These are phyloP conservation scores for Lamprologus speciosus DNA, from an alignment of 2,113 vertebrate species.

Conservation along the genomic window DNA sequence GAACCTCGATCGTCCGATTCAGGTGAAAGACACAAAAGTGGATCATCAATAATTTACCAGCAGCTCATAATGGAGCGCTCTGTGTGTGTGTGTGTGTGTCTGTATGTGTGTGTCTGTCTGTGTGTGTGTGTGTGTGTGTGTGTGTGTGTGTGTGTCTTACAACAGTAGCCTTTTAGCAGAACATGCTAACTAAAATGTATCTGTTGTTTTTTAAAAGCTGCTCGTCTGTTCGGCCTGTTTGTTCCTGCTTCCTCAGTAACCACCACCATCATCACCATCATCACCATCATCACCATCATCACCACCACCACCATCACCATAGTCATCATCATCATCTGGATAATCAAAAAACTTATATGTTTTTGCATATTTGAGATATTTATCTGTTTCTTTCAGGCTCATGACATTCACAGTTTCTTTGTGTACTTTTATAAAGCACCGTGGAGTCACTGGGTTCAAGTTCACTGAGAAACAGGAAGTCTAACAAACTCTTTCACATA, in stretches of 20 bases:
- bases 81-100: not conserved
- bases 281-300: not conserved
- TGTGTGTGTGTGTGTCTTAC: not conserved
- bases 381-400: not conserved
- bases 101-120: not conserved
- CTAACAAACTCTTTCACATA: not conserved
- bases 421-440: not conserved
- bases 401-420: not conserved
- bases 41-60: slow-evolving; percentile 21
- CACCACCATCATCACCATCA: not conserved
- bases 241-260: not conserved
- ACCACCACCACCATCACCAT: fast-evolving
- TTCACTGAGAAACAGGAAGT: not conserved
- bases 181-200: slow-evolving; percentile 18
- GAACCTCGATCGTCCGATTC: not conserved
- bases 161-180: slow-evolving; percentile 29
- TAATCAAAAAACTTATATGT: not conserved
- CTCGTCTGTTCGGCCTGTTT: not conserved
- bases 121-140: not conserved
- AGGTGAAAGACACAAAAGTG: slow-evolving; percentile 12
- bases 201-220: slow-evolving; percentile 3
- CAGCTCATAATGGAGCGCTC: not conserved
- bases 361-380: not conserved
- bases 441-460: not conserved
- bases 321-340: not conserved